Percentiles rank a stretch among this genome's conserved stretches.
phyloP scores from a whole-genome alignment of 2,888 invertebrate genomes.

The Ametastegia equiseti region DNA sequence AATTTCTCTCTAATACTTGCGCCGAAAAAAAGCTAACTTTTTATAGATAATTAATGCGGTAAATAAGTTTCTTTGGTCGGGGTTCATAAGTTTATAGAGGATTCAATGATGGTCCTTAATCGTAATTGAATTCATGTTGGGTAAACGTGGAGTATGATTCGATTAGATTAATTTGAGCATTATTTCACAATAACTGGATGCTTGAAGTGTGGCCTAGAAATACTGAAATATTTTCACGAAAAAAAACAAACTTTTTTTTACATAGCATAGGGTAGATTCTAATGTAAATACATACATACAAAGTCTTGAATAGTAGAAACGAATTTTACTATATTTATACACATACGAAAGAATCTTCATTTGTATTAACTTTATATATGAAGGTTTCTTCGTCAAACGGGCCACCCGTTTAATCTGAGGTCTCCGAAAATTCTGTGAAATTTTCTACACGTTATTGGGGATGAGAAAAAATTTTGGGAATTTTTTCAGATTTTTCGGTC shows the following conservation, averaged over 20 bases:
- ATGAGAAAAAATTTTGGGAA: too few species aligned
- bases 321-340: conserved; percentile 21
- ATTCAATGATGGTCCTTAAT: neutral
- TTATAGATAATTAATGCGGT: neutral
- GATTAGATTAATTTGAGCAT: neutral
- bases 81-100: neutral
- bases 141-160: neutral
- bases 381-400: too few species aligned
- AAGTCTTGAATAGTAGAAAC: conserved; percentile 2
- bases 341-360: neutral
- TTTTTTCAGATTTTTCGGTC: too few species aligned
- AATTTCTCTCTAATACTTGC: neutral
- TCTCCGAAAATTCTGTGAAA: too few species aligned
- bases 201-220: neutral
- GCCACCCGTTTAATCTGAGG: too few species aligned
- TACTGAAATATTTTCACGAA: neutral
- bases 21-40: conserved; percentile 27
- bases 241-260: neutral
- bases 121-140: conserved; percentile 18
- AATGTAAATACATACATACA: too few species aligned
- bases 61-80: neutral
- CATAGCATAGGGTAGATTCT: conserved; percentile 10
- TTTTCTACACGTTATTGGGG: too few species aligned
- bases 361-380: conserved; percentile 13
- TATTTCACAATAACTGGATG: conserved; percentile 11